A percentile compares a stretch with the other conserved stretches of the same genome.
Conservation (phyloP, 2,888 invertebrate species). For the Agelastica alni region DNA sequence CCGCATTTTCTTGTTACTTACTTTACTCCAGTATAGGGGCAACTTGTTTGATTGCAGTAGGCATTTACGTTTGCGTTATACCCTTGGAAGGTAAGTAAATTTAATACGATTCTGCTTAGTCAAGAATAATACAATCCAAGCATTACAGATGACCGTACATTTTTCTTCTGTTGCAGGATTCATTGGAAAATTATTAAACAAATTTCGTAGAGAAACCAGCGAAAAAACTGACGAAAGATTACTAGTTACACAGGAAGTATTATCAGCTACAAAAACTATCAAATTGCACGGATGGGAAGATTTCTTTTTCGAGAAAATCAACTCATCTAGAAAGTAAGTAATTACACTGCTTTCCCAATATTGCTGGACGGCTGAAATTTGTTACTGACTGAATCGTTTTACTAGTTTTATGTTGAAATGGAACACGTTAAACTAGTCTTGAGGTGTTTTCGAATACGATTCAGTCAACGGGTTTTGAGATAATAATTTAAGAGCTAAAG, state of each 20-base stretch:
- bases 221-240: constrained; percentile 47
- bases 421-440: no score
- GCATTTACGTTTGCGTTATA: constrained; percentile 56
- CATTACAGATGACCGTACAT: no score
- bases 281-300: constrained; percentile 47
- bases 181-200: constrained; percentile 28
- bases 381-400: no score
- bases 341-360: no score
- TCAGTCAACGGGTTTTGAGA: no score
- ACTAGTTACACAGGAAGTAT: constrained; percentile 41
- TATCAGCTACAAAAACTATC: constrained; percentile 42
- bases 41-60: constrained; percentile 60
- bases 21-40: constrained; percentile 66
- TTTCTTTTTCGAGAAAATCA: constrained; percentile 36
- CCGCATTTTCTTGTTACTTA: constrained; percentile 71
- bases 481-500: no score
- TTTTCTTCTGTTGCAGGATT: constrained; percentile 43
- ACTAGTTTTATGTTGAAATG: no score
- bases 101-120: no score
- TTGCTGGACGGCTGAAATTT: no score
- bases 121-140: no score
- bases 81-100: constrained; percentile 54
- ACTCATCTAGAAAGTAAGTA: constrained; percentile 36
- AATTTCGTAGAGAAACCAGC: constrained; percentile 33
- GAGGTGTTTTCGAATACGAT: no score